Conservation (phyloP, 37 sponge, comb jelly and placozoan species). For the Oscarella lobularis region DNA sequence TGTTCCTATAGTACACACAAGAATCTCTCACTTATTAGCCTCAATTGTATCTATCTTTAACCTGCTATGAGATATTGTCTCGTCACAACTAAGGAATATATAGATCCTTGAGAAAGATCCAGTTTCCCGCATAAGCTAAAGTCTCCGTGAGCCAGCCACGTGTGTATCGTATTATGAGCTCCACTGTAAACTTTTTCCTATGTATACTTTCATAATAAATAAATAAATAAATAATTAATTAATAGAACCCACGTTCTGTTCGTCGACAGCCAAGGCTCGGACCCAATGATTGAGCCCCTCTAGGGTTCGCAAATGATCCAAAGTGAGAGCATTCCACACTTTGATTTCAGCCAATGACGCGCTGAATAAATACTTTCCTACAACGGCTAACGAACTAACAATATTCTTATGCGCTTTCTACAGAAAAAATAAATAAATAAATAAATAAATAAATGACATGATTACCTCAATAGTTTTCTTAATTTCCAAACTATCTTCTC, state of each 20-base stretch:
- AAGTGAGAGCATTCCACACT: background rate
- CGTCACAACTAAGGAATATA: slow-evolving; percentile 76
- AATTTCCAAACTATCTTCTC: slow-evolving; percentile 46
- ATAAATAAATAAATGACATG: background rate
- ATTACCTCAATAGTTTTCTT: slow-evolving; percentile 34
- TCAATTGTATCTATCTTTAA: slow-evolving; percentile 3
- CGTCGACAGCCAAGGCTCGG: slow-evolving; percentile 59
- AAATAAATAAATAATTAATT: background rate
- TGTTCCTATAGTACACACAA: slow-evolving; percentile 31
- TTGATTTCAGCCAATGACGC: background rate
- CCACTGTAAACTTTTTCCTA: slow-evolving; percentile 63
- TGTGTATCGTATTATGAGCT: slow-evolving; percentile 66
- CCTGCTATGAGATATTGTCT: slow-evolving; percentile 66
- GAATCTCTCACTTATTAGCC: background rate
- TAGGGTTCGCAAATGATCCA: background rate
- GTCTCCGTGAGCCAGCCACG: slow-evolving; percentile 55
- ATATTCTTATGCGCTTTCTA: background rate
- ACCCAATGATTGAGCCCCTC: slow-evolving; percentile 28
- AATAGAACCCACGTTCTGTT: slow-evolving; percentile 39
- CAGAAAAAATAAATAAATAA: background rate
- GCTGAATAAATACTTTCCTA: background rate
- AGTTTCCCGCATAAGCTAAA: slow-evolving; percentile 36
- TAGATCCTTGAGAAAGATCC: slow-evolving; percentile 57
- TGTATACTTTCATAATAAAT: too few species aligned
- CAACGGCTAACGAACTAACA: background rate